Conservation (phyloP, 2,113 vertebrate genomes). For the Nematolebias whitei region DNA sequence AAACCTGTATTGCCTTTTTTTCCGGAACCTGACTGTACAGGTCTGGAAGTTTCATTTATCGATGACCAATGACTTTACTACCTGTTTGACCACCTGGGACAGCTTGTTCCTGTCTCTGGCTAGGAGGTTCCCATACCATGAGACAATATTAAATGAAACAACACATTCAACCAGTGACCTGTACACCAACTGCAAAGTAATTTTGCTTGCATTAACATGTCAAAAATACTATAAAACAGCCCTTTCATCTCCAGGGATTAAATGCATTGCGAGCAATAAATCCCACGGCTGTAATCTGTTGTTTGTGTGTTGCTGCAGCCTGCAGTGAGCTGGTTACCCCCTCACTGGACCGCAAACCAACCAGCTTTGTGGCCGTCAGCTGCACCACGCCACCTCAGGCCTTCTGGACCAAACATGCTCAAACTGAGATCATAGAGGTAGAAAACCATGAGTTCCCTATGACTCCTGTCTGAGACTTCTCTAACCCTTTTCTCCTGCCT, state of each 20-base stretch:
- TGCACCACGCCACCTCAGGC: conserved; percentile 99
- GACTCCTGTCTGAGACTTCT: neutral
- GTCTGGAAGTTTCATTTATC: too few species aligned
- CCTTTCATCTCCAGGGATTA: conserved; percentile 32
- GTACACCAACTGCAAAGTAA: too few species aligned
- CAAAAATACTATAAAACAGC: conserved; percentile 12
- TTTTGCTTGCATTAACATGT: conserved; percentile 8
- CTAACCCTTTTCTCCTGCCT: neutral
- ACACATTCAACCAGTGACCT: too few species aligned
- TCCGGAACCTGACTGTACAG: too few species aligned
- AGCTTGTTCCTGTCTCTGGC: too few species aligned
- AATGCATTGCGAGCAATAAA: conserved; percentile 29
- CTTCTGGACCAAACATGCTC: conserved; percentile 98
- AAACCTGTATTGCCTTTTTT: too few species aligned
- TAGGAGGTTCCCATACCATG: too few species aligned
- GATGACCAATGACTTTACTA: too few species aligned
- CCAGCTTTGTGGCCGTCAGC: conserved; percentile 97
- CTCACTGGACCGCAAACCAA: conserved; percentile 93
- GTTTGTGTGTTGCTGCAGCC: conserved; percentile 75
- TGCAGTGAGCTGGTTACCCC: conserved; percentile 96
- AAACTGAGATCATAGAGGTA: conserved; percentile 99
- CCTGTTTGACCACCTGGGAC: too few species aligned
- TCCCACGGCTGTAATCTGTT: conserved; percentile 54
- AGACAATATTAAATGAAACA: too few species aligned
- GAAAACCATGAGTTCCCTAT: neutral